phyloP scores from a whole-genome alignment of 2,797 vertebrate genomes.

The Acanthornis magna region DNA sequence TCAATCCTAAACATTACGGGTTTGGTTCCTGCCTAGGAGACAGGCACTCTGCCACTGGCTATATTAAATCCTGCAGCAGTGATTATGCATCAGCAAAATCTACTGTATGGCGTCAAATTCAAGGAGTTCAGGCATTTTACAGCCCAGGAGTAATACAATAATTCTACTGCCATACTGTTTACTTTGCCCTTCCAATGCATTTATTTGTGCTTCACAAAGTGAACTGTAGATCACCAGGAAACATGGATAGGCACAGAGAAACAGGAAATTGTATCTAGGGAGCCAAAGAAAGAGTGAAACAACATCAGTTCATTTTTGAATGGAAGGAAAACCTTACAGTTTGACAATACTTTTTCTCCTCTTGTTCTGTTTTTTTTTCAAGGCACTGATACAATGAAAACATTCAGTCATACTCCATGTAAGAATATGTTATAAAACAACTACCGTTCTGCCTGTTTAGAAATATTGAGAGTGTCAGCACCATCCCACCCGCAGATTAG shows the following conservation, averaged over 20 bases:
- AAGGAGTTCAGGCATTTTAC: background rate
- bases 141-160: background rate
- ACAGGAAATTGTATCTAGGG: background rate
- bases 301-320: background rate
- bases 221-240: slow-evolving; percentile 2
- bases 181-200: background rate
- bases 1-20: background rate
- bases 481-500: rapidly evolving
- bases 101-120: background rate
- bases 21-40: background rate
- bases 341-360: background rate
- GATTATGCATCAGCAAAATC: slow-evolving; percentile 25
- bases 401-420: background rate
- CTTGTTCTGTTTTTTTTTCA: background rate
- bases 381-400: background rate
- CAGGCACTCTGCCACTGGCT: background rate
- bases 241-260: background rate
- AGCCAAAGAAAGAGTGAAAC: background rate
- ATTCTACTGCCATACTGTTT: background rate
- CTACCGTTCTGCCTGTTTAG: background rate
- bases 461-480: background rate
- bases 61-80: background rate
- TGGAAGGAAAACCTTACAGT: background rate
- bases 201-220: background rate
- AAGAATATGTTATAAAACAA: background rate